Conservation (phyloP, 2,888 invertebrate species). For the Isoperla grammatica region DNA sequence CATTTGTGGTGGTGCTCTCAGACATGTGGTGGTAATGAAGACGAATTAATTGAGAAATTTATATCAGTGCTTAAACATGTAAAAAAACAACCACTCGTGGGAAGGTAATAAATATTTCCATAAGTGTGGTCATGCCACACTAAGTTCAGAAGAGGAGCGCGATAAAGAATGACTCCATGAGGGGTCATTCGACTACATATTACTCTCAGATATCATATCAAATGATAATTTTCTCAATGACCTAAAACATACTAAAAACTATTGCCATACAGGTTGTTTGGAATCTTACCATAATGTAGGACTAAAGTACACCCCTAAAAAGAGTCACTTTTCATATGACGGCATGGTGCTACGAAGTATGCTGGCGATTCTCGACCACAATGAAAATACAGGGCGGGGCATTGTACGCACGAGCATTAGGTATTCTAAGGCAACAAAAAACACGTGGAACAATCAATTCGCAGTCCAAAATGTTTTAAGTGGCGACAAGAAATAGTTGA, state of each 20-base stretch:
- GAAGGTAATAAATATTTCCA: background rate
- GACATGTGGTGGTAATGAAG: background rate
- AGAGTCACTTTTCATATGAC: too few relatives aligned
- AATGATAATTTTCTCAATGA: conserved; percentile 1
- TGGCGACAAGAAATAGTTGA: too few relatives aligned
- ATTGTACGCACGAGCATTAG: too few relatives aligned
- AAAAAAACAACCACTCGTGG: background rate
- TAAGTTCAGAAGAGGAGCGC: background rate
- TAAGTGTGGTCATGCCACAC: background rate
- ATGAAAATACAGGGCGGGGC: too few relatives aligned
- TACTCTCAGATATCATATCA: background rate
- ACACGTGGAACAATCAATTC: too few relatives aligned
- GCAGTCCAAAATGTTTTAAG: too few relatives aligned
- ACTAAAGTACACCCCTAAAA: background rate
- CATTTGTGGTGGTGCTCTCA: conserved; percentile 2
- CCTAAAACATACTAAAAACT: background rate
- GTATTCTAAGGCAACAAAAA: too few relatives aligned
- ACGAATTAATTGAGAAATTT: background rate
- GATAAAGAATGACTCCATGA: background rate
- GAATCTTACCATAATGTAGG: background rate
- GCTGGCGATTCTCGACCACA: too few relatives aligned
- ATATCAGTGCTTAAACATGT: background rate
- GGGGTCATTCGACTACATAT: background rate
- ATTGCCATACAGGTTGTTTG: conserved; percentile 5
- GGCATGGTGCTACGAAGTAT: too few relatives aligned